Base-by-base conservation (phyloP, 2,888 invertebrate genomes). In the Drosophila borealis region DNA sequence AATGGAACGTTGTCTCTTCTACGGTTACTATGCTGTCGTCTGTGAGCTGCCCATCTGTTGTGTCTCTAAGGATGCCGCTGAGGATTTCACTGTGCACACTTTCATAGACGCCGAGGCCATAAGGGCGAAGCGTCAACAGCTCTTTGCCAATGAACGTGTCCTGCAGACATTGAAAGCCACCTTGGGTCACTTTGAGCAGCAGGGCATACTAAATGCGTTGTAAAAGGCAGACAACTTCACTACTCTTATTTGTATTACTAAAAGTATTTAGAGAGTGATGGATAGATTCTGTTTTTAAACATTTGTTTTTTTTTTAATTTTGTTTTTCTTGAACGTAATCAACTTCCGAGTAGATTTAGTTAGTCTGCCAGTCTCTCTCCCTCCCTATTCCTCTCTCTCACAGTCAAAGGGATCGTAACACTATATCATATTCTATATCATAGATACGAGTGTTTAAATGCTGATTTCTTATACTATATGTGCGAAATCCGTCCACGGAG, bases 11-110 rank as follows among this genome's bases (percentile, higher is more conserved):
- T 80, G 86, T 11, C 82, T 89, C 17, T 78, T 82, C 25, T 90
- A 85, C 55, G 90, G 81, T 0, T 89, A 91, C 21, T 89, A 91
- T 73, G 75, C 80, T 0, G 75, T 72, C 1, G 76, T 78, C 10
- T 90, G 89, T 17, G 83, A 90, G 42, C 60, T 92, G 14, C 91
- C 91, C 8, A 66, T 89, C 8, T 74, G 90, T 3, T 78, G 88
- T 9, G 86, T 87, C 61, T 75, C 86, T 10, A 81, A 81, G 25
- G 72, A 72, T 3, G 69, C 70, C 0, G 80, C 83, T 0, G 49
- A 49, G 11, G 87, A 86, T 13, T 87, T 90, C 6, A 79, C 74
- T 2, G 33, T 80, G 0, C 63, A 78, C 9, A 85, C 82, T 2
- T 89, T 90, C 25, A 41, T 37, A 1, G 55, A 88, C 54, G 45